Conservation (phyloP, 2,797 vertebrate species). For the Choloepus didactylus region DNA sequence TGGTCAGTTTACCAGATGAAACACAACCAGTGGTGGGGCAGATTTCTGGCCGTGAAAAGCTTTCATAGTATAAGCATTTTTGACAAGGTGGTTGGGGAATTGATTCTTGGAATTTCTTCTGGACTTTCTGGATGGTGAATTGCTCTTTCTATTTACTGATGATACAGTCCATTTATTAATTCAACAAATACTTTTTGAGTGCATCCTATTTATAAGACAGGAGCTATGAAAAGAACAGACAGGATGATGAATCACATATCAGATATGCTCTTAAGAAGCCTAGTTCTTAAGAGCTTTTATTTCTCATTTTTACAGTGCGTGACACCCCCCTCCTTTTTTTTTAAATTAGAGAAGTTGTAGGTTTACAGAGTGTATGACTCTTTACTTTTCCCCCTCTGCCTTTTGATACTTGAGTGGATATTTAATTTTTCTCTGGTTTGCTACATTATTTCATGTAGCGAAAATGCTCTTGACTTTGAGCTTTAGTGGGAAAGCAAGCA, state of each 20-base stretch:
- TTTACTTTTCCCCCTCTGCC: not conserved
- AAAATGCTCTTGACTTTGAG: constrained; percentile 43
- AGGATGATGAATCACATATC: constrained; percentile 44
- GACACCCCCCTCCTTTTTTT: not conserved
- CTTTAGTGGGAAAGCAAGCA: constrained; percentile 10
- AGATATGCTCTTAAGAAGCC: constrained; percentile 28
- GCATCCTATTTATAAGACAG: constrained; percentile 43
- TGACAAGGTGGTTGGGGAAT: constrained; percentile 15
- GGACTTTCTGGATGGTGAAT: not conserved
- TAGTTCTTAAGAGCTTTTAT: constrained; percentile 39
- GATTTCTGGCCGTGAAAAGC: constrained; percentile 56
- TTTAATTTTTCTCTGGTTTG: constrained; percentile 38
- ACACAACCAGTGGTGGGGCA: not conserved
- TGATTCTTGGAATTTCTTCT: constrained; percentile 41
- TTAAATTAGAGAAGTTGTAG: too few relatives aligned
- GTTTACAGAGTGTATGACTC: not conserved
- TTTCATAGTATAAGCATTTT: constrained; percentile 38
- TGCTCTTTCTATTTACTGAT: constrained; percentile 22
- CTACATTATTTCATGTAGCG: constrained; percentile 16
- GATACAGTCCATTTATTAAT: constrained; percentile 4
- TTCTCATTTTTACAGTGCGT: not conserved
- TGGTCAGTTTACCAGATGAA: constrained; percentile 47
- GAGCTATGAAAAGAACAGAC: constrained; percentile 23
- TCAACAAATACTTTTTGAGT: constrained; percentile 54
- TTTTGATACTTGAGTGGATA: constrained; percentile 49